A percentile compares a stretch with the other conserved stretches of the same genome.
Evolutionary conservation across 2,888 invertebrate genomes (phyloP).

Genomic region (Cataglyphis livida): DNA sequence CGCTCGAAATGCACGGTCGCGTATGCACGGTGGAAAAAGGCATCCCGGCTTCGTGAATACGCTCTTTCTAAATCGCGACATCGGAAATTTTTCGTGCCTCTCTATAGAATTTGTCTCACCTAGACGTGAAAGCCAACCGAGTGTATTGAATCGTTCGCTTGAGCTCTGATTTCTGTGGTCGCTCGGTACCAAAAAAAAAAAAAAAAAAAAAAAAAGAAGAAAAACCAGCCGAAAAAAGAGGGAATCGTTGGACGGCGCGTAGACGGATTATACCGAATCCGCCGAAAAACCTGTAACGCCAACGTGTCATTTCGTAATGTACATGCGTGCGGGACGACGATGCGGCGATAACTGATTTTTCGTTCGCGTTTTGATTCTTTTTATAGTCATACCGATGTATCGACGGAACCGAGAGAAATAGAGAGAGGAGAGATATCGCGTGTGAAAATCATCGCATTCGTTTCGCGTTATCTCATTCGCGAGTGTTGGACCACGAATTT

Average conservation of each 20-base stretch:
- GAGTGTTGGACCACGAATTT: conserved; percentile 50
- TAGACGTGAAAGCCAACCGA: conserved; percentile 41
- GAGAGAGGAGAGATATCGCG: conserved; percentile 11
- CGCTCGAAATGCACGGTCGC: not conserved
- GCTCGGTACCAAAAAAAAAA: conserved; percentile 32
- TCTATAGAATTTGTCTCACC: conserved; percentile 52
- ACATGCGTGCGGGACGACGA: conserved; percentile 15
- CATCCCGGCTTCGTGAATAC: conserved; percentile 21
- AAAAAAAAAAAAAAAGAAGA: not conserved
- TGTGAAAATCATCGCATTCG: conserved; percentile 36
- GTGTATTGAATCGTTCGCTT: conserved; percentile 51
- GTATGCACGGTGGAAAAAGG: conserved; percentile 11
- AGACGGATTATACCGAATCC: not conserved
- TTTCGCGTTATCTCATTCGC: conserved; percentile 36
- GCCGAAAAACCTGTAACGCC: conserved; percentile 44
- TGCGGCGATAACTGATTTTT: conserved; percentile 44
- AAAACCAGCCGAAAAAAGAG: not conserved
- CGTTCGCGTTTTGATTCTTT: conserved; percentile 56
- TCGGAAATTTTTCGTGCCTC: conserved; percentile 47
- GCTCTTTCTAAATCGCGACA: conserved; percentile 43
- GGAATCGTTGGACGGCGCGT: not conserved
- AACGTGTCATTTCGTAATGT: conserved; percentile 15
- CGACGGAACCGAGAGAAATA: conserved; percentile 8
- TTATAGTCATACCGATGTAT: conserved; percentile 53
- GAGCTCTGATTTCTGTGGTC: conserved; percentile 48